These are phyloP conservation scores for Leucania comma DNA, from an alignment of 2,888 invertebrate species.

Conservation along the genomic window DNA sequence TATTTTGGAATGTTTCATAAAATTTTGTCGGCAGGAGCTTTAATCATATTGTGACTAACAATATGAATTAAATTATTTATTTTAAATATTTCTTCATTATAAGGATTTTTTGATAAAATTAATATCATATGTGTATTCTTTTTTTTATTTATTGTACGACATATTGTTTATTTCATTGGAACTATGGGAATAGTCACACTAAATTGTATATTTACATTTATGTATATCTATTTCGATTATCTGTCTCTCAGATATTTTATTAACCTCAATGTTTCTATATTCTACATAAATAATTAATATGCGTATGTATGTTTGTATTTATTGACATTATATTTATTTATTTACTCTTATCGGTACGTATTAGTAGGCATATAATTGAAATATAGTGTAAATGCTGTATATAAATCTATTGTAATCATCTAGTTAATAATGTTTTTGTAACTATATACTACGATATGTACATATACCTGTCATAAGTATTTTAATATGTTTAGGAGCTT, in stretches of 20 bases:
- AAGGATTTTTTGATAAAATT: background rate
- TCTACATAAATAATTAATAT: background rate
- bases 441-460: conserved; percentile 18
- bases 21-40: conserved; percentile 61
- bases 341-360: conserved; percentile 29
- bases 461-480: conserved; percentile 26
- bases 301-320: background rate
- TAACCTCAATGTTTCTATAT: background rate
- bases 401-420: background rate
- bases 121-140: background rate
- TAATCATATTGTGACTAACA: conserved; percentile 60
- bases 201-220: background rate
- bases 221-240: background rate
- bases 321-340: conserved; percentile 6
- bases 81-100: conserved; percentile 18
- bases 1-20: conserved; percentile 56
- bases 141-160: background rate
- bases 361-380: background rate
- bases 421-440: background rate
- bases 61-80: conserved; percentile 58
- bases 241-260: background rate
- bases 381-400: background rate
- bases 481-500: background rate
- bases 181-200: background rate
- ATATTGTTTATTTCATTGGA: background rate